Evolutionary conservation across 2,888 invertebrate genomes (phyloP), one percentile per base, ranked within the genome.

Genomic region (Drosophila paramelanica): DNA sequence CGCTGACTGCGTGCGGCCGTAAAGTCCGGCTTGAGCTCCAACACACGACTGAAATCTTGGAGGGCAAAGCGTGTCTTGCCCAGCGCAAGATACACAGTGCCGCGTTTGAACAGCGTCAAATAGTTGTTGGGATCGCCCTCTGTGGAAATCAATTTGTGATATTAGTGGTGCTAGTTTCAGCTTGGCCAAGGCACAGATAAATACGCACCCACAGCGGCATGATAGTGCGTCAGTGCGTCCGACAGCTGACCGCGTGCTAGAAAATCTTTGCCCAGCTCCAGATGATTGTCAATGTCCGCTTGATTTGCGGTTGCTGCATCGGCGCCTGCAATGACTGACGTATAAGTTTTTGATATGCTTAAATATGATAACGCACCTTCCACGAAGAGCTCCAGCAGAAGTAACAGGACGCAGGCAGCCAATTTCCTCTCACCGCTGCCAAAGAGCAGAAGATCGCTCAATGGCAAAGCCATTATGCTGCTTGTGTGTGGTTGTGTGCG

Each of bases 41-140:
- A 93, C 31, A 98, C 99, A 93, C 95, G 96, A 81, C 97, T 96
- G 81, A 99, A 96, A 93, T 99, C 99, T 86, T 96, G 95, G 38
- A 99, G 93, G 0, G 99, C 99, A 90, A 98, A 96, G 91, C 97
- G 97, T 0, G 98, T 96, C 93, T 98, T 98, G 50, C 98, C 98
- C 81, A 99, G 93, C 8, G 99, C 99, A 90, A 99, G 94, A 93
- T 97, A 99, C 0, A 98, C 98, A 0, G 99, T 98, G 46, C 98
- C 99, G 84, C 99, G 94, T 92, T 98, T 97, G 92, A 97, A 99
- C 91, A 97, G 97, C 55, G 98, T 98, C 92, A 99, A 94, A 93
- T 99, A 99, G 93, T 99, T 99, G 77, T 94, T 94, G 41, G 98
- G 97, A 93, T 99, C 99, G 13, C 97, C 97, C 94, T 99, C 99